A percentile compares a stretch with the other conserved stretches of the same genome.
Conservation (phyloP, 2,113 vertebrate species). For the Butorides virescens region DNA sequence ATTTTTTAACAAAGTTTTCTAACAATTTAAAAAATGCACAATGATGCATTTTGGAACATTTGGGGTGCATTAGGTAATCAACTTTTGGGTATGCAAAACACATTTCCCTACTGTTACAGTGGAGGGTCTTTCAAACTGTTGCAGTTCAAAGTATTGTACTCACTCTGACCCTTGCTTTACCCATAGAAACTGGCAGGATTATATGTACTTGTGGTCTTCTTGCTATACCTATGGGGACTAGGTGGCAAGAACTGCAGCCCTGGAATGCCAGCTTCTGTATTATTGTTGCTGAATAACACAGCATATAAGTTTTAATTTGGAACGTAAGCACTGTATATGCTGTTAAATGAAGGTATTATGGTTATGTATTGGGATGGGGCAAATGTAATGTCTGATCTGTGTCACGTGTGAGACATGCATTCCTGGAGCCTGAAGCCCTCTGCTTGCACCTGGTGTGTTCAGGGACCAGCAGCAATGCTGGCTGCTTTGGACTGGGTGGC, state of each 20-base stretch:
- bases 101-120: background rate
- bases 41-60: background rate
- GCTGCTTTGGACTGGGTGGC: background rate
- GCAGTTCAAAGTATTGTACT: background rate
- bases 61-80: background rate
- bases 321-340: background rate
- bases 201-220: background rate
- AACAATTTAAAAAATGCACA: background rate
- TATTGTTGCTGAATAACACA: accelerated
- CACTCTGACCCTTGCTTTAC: background rate
- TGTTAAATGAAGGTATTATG: background rate
- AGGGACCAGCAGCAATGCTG: background rate
- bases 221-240: background rate
- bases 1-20: background rate
- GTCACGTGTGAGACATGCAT: background rate
- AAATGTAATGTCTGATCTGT: background rate
- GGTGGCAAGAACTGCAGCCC: background rate
- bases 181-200: background rate
- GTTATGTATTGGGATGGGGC: accelerated
- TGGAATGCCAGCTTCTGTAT: background rate
- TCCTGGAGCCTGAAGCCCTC: background rate
- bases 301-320: background rate
- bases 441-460: background rate
- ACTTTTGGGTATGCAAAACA: background rate
- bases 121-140: background rate